Base-by-base conservation (phyloP, 2,797 vertebrate genomes). In the Florisuga fusca region DNA sequence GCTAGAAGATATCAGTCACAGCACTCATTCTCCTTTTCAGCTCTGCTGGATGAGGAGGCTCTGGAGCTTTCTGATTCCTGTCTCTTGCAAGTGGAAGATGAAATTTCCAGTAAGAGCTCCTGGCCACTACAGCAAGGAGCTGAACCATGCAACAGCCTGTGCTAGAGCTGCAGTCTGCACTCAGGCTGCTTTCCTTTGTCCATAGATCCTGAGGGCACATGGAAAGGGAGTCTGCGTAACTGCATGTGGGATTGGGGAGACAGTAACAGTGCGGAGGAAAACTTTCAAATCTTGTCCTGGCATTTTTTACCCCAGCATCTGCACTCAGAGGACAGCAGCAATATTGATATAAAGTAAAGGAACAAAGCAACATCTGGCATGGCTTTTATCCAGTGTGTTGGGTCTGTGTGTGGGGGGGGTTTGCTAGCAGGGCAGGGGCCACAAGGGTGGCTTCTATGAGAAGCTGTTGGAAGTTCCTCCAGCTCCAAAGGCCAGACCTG, bases 141-240 rank as follows among this genome's bases (percentile, higher is more conserved):
- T 76, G 71, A 67, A n/a, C 58, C 18, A n/a, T 66, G 78, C 58
- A 66, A 57, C 46, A 61, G 8, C 38, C 34, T 31, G 15, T 69
- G 31, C 62, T 57, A 55, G 50, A 5, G 2, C 74, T 77, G 69
- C 66, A 50, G 7, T 36, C 27, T 50, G 15, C 26, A 12, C 9
- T 68, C 7, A 1, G 0, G 0, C 6, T 3, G 0, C 18, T 55
- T n/a, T 27, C 34, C 64, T 76, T 77, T 64, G 43, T 55, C 53
- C 36, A 3, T 10, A 41, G 74, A 64, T 63, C 54, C 62, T 34
- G 46, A 64, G 46, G 34, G 48, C 38, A 36, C 27, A 27, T 31
- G 51, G 46, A 36, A 43, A 74, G 1, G 1, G 48, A 51, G 31
- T 19, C 61, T 58, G n/a, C 1, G 0, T 58, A 55, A 38, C 41